phyloP scores from a whole-genome alignment of 2,113 vertebrate species.

The Nerophis lumbriciformis region DNA sequence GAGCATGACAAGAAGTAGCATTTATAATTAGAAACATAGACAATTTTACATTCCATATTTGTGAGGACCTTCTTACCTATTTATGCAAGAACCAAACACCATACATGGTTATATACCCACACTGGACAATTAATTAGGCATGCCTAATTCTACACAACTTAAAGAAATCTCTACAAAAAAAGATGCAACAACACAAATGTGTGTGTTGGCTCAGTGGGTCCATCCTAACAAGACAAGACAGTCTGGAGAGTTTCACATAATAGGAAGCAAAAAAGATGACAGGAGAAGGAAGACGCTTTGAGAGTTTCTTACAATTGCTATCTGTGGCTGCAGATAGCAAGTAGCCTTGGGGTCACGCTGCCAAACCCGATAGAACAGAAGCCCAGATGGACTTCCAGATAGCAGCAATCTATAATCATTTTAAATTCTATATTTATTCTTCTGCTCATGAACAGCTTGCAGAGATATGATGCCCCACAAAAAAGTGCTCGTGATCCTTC shows the following conservation, averaged over 20 bases:
- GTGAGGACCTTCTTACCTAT: no score
- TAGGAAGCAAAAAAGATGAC: background rate
- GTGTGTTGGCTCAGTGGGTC: background rate
- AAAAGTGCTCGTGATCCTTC: background rate
- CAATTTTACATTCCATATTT: no score
- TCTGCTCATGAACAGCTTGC: conserved; percentile 5
- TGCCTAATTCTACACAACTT: no score
- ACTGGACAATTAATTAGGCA: no score
- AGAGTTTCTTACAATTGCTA: conserved; percentile 10
- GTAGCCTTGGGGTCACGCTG: conserved; percentile 11
- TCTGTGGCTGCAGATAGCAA: conserved; percentile 32
- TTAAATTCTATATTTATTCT: conserved; percentile 4
- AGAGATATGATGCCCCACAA: background rate
- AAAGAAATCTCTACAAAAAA: background rate
- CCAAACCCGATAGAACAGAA: conserved; percentile 10
- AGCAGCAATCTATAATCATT: conserved; percentile 29
- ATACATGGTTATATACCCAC: no score
- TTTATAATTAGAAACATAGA: no score
- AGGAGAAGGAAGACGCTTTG: background rate
- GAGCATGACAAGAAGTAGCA: no score
- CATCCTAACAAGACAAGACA: background rate
- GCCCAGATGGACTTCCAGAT: conserved; percentile 35
- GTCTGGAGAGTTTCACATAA: background rate
- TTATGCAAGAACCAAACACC: no score
- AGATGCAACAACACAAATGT: background rate